Conservation (phyloP, 2,888 invertebrate species). For the Ichneumoninae sp. region DNA sequence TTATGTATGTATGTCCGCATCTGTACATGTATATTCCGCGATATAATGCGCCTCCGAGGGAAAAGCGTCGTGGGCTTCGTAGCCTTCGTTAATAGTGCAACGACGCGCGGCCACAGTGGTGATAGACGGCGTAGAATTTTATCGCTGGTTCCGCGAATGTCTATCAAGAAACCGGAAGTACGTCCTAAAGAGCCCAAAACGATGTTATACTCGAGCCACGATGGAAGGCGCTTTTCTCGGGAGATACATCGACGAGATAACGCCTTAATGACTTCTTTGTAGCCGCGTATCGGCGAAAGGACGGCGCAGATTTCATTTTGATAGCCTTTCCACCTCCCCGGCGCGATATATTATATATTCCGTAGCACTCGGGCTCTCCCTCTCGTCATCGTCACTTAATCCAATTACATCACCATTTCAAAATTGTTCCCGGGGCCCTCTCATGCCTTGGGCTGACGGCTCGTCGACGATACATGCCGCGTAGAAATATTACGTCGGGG, state of each 20-base stretch:
- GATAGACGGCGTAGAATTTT: conserved; percentile 20
- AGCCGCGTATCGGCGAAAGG: not conserved
- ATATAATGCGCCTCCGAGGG: not conserved
- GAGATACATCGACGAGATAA: not conserved
- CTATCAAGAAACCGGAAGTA: conserved; percentile 22
- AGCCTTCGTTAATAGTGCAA: conserved; percentile 34
- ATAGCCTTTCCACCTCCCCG: not conserved
- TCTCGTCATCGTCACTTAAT: conserved; percentile 35
- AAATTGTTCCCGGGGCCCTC: conserved; percentile 23
- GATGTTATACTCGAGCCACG: not conserved
- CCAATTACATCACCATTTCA: conserved; percentile 37
- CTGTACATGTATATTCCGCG: not conserved
- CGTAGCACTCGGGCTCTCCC: not conserved
- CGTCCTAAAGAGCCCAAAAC: conserved; percentile 23
- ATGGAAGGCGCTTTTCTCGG: not conserved
- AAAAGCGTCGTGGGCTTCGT: conserved; percentile 18
- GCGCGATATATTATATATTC: not conserved
- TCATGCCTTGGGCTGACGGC: not conserved
- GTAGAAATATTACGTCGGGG: too few relatives aligned
- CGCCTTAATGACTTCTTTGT: conserved; percentile 8
- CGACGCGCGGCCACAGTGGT: conserved; percentile 7
- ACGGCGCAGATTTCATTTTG: not conserved
- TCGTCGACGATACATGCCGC: not conserved
- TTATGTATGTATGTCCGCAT: not conserved
- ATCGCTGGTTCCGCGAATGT: conserved; percentile 38